Evolutionary conservation across 2,797 vertebrate species (phyloP).

Genomic region (Myotis findleyi): DNA sequence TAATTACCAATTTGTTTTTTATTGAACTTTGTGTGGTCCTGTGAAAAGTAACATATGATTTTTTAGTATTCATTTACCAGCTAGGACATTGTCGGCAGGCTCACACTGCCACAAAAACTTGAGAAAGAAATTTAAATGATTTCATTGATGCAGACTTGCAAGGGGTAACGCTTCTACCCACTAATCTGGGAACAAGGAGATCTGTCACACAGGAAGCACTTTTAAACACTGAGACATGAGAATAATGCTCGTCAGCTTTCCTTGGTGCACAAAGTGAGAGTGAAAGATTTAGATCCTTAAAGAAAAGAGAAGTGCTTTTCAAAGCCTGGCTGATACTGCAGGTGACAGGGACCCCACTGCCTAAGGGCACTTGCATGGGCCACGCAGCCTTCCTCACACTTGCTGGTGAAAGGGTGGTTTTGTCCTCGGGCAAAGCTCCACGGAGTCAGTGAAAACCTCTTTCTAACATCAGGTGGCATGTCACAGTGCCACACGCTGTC

Average conservation of each 20-base stretch:
- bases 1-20: background rate
- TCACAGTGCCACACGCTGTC: slow-evolving; percentile 76
- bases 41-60: slow-evolving; percentile 7
- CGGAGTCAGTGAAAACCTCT: slow-evolving; percentile 80
- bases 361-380: slow-evolving; percentile 81
- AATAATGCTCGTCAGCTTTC: slow-evolving; percentile 79
- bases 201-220: slow-evolving; percentile 62
- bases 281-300: slow-evolving; percentile 82
- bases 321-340: slow-evolving; percentile 81
- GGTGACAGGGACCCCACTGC: slow-evolving; percentile 86
- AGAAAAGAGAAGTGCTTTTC: slow-evolving; percentile 79
- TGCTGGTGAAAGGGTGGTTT: slow-evolving; percentile 81
- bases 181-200: slow-evolving; percentile 81
- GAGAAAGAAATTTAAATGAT: slow-evolving; percentile 64
- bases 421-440: slow-evolving; percentile 86
- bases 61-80: slow-evolving; percentile 13
- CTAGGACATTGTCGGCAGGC: slow-evolving; percentile 22
- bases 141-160: slow-evolving; percentile 65
- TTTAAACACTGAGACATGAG: slow-evolving; percentile 77
- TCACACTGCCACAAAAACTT: slow-evolving; percentile 45
- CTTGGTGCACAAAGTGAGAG: slow-evolving; percentile 81
- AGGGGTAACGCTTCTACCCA: slow-evolving; percentile 61
- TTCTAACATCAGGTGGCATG: slow-evolving; percentile 84
- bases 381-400: slow-evolving; percentile 65
- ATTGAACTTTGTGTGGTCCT: background rate